A percentile compares a stretch with the other conserved stretches of the same genome.
phyloP scores from a whole-genome alignment of 1,140 invertebrate species.

The Heliothis virescens region DNA sequence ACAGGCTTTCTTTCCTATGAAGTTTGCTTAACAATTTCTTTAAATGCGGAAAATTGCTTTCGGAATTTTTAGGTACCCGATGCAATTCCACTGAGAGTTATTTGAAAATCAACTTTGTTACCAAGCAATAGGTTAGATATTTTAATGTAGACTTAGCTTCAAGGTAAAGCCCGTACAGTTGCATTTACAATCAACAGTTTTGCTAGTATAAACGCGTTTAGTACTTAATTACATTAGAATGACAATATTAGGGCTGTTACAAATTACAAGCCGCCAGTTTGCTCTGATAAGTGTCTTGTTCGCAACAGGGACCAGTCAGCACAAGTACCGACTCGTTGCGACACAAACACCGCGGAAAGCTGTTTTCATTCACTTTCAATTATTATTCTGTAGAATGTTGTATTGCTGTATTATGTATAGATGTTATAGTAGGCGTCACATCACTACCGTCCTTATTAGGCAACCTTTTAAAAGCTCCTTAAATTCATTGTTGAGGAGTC shows the following conservation, averaged over 20 bases:
- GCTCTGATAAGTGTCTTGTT: constrained; percentile 40
- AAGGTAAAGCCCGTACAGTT: constrained; percentile 26
- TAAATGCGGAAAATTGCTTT: constrained; percentile 32
- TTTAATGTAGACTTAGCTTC: constrained; percentile 6
- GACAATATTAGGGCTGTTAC: constrained; percentile 41
- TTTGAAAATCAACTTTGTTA: neutral
- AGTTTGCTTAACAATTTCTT: constrained; percentile 21
- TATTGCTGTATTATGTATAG: constrained; percentile 15
- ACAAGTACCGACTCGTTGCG: constrained; percentile 32
- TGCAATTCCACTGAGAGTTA: neutral
- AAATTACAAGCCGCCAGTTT: constrained; percentile 44
- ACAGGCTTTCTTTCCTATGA: constrained; percentile 38
- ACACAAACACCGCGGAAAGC: constrained; percentile 38
- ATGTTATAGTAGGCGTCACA: constrained; percentile 26
- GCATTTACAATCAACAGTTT: constrained; percentile 33
- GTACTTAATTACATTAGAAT: constrained; percentile 32
- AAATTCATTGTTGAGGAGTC: constrained; percentile 28
- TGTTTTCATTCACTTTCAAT: constrained; percentile 36
- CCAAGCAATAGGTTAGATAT: neutral
- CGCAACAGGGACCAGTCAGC: constrained; percentile 14
- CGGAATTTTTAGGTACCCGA: neutral
- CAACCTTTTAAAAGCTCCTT: constrained; percentile 36
- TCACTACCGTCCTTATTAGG: constrained; percentile 14
- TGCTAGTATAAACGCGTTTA: constrained; percentile 21
- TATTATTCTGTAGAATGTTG: constrained; percentile 24